Evolutionary conservation across 2,797 vertebrate species (phyloP), one percentile per base, ranked within the genome.

Genomic region (Cossypha polioptera): DNA sequence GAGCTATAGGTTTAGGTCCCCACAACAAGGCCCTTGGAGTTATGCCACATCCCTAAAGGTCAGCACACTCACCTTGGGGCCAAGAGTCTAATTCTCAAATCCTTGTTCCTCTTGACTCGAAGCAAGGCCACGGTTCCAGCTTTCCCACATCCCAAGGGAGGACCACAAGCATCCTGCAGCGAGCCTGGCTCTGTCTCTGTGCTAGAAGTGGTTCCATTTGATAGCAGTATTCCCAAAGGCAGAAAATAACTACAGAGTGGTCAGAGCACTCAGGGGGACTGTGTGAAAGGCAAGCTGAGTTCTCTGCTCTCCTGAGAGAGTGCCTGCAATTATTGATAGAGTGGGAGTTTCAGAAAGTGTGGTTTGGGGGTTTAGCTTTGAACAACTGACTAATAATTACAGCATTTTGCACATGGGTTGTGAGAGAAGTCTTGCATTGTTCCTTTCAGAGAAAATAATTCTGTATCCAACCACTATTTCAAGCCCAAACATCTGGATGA

Each of bases 341-440:
- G 92, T 94, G 88, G 94, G 93, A 94, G 93, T 94, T 94, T 86
- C 88, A 94, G 94, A 95, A 95, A 95, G 87, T 86, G 90, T 91
- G 94, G 95, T 94, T 96, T 96, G 72, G 94, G 94, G 81, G 68
- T 94, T 96, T 83, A 96, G 91, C 65, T 96, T 80, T 86, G 48
- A 95, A 83, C 78, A 92, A 51, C 58, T 68, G 50, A 33, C 75
- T 96, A 94, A 91, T 92, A 94, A 91, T 92, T 78, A 48, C 40
- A 91, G 47, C 29, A 38, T 92, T 96, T 85, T 88, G 72, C 71
- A 74, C 79, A 91, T 40, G 61, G 54, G 51, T 42, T 83, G 61
- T 77, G 40, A 86, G 85, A 92, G 51, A 89, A 92, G 24, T 53
- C 54, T 78, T 48, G 47, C 4, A 4, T 82, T 67, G 33, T 82